Evolutionary conservation across 2,113 vertebrate species (phyloP).

Genomic region (Pachyramphus minor): DNA sequence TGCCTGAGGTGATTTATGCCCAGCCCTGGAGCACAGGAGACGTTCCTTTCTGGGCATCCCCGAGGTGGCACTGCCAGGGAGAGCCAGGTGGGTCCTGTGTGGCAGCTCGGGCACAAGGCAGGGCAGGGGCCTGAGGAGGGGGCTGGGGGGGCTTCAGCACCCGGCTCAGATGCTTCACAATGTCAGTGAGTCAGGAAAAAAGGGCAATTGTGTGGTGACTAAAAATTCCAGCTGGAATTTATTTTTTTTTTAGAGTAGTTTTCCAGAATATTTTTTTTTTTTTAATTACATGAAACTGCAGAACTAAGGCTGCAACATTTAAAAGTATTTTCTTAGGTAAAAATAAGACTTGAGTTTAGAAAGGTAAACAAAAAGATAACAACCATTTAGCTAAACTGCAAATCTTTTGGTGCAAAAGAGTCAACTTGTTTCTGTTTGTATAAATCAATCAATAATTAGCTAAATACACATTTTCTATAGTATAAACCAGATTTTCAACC

Average conservation of each 20-base stretch:
- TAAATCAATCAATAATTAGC: neutral
- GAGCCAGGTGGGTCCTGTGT: neutral
- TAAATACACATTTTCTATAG: neutral
- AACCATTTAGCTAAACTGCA: neutral
- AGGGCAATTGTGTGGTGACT: too few species aligned
- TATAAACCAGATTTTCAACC: neutral
- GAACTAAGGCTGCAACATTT: neutral
- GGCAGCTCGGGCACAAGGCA: rapidly evolving
- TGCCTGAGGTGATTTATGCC: neutral
- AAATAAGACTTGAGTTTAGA: neutral
- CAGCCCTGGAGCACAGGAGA: neutral
- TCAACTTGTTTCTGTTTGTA: neutral
- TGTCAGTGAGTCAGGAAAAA: neutral
- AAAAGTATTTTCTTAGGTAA: neutral
- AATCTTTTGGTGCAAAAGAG: neutral
- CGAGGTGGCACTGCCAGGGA: neutral
- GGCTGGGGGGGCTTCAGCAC: neutral
- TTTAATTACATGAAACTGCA: neutral
- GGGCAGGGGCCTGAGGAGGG: neutral
- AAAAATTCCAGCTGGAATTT: too few species aligned
- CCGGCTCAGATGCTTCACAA: rapidly evolving
- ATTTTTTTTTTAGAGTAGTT: neutral
- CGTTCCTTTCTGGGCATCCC: rapidly evolving
- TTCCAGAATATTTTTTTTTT: neutral
- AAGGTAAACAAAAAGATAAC: neutral